These are phyloP conservation scores for Gobius niger DNA, from an alignment of 2,113 vertebrate species.

Conservation along the genomic window DNA sequence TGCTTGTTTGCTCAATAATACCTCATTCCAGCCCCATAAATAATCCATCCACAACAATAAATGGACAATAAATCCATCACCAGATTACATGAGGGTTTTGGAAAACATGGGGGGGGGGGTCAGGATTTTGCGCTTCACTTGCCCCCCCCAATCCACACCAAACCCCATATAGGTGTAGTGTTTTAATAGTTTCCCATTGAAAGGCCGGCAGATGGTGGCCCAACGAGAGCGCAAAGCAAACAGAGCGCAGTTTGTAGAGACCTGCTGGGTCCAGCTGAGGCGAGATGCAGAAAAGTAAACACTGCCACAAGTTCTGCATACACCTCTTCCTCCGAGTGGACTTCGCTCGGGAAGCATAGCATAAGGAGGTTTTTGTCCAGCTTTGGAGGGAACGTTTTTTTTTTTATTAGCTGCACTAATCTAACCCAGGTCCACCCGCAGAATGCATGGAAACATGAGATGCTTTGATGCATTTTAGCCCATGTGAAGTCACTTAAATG, in stretches of 20 bases:
- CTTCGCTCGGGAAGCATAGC: neutral
- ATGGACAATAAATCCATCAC: too few relatives aligned
- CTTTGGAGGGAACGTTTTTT: conserved; percentile 6
- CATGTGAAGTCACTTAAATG: too few relatives aligned
- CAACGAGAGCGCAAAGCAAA: conserved; percentile 17
- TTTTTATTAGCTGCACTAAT: neutral
- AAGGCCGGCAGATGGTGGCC: conserved; percentile 17
- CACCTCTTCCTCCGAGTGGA: conserved; percentile 36
- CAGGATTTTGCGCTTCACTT: too few relatives aligned
- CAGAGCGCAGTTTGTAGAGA: neutral
- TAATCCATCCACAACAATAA: too few relatives aligned
- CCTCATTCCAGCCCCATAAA: too few relatives aligned
- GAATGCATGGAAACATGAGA: too few relatives aligned
- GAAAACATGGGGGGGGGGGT: too few relatives aligned
- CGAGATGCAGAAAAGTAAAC: conserved; percentile 32
- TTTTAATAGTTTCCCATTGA: conserved; percentile 8
- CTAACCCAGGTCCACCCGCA: neutral
- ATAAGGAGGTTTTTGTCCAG: neutral
- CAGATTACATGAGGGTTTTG: too few relatives aligned
- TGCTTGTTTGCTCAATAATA: too few relatives aligned
- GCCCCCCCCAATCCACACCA: neutral
- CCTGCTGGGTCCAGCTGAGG: conserved; percentile 43
- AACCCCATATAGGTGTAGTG: neutral
- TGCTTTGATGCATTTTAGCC: too few relatives aligned
- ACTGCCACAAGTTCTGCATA: conserved; percentile 3